Evolutionary conservation across 2,113 vertebrate species (phyloP), one percentile per base, ranked within the genome.

Genomic region (Pseudonaja textilis): DNA sequence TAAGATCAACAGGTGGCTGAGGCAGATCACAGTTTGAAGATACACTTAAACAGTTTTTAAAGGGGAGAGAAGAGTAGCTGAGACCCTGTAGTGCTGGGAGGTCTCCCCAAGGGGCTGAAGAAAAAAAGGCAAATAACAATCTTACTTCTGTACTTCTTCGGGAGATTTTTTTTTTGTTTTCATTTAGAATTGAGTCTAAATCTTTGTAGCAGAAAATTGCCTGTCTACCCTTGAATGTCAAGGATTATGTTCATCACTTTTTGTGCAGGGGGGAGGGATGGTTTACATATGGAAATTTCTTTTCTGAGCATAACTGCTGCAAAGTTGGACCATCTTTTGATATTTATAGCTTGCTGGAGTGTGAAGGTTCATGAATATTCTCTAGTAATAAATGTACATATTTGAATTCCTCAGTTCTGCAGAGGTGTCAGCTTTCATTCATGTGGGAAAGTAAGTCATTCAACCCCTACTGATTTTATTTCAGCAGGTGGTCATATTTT

Each of bases 211-310:
- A 87, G 91, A 95, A 96, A 96, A 96, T 93, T 95, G 85, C 95
- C 95, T 94, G 74, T 95, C 91, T 96, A 59, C 18, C 52, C 64
- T 94, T 96, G 89, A 96, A 95, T 96, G 94, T 96, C 94, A 96
- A 61, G 26, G 94, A 90, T 94, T 87, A 34, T 87, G 74, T 90
- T 90, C 92, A 86, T 85, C 7, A 6, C 10, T 88, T 94, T 93
- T 95, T 88, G 93, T 69, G 64, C 14, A 69, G 4, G 12, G 91
- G 94, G 52, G 29, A 92, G 94, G 92, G 94, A 25, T 18, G 29
- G 29, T 14, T 59, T 93, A 96, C 91, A 85, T 93, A 90, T 89
- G 85, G 93, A 96, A 96, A 95, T 95, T 85, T 5, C 34, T 94
- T 96, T 81, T 69, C 94, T 95, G 81, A 95, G 61, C 90, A 95